Evolutionary conservation across 2,888 invertebrate genomes (phyloP).

Genomic region (Hyppa rectilinea): DNA sequence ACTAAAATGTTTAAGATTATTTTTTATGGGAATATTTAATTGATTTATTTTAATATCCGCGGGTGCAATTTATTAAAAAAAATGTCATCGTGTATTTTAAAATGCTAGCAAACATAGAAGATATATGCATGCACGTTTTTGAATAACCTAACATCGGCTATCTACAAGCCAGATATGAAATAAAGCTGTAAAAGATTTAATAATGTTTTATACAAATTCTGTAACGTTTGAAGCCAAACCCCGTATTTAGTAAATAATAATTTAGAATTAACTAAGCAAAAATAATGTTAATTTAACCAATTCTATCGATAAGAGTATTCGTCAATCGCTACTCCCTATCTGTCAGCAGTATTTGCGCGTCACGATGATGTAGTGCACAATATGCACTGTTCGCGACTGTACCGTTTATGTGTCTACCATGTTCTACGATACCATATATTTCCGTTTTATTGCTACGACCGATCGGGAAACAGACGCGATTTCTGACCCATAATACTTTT

Average conservation of each 20-base stretch:
- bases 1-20: slow-evolving; percentile 53
- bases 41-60: slow-evolving; percentile 47
- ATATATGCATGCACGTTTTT: not conserved
- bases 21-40: slow-evolving; percentile 52
- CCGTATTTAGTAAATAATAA: not conserved
- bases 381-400: slow-evolving; percentile 69
- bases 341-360: slow-evolving; percentile 75
- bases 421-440: slow-evolving; percentile 59
- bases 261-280: not conserved
- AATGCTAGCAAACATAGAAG: slow-evolving; percentile 4
- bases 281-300: not conserved
- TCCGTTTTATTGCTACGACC: slow-evolving; percentile 52
- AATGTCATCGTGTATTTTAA: slow-evolving; percentile 7
- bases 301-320: slow-evolving; percentile 54
- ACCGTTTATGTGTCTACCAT: slow-evolving; percentile 64
- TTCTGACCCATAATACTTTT: slow-evolving; percentile 44
- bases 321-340: slow-evolving; percentile 55
- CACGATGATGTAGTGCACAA: slow-evolving; percentile 80
- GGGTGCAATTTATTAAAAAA: not conserved
- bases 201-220: not conserved
- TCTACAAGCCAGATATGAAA: too few species aligned
- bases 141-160: not conserved
- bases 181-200: not conserved
- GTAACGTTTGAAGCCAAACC: not conserved
- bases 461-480: slow-evolving; percentile 42